phyloP scores from a whole-genome alignment of 1,140 invertebrate species.

The Tetramorium parvispinum region DNA sequence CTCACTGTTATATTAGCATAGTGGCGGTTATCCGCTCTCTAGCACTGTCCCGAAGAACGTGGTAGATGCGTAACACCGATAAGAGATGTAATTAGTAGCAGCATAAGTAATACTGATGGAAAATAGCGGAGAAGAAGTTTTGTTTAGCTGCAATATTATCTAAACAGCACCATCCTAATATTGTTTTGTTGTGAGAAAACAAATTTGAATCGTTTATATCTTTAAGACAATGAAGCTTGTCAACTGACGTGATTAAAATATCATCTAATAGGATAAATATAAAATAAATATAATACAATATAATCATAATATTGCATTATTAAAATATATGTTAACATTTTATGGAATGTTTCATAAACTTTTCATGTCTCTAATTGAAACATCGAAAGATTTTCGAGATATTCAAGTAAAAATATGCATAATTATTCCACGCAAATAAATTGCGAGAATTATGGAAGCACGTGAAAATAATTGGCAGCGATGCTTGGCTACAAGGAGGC shows the following conservation, averaged over 20 bases:
- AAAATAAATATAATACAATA: neutral
- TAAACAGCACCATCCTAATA: neutral
- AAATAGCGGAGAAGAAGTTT: slow-evolving; percentile 17
- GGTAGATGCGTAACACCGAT: slow-evolving; percentile 36
- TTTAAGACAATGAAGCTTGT: neutral
- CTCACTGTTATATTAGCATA: slow-evolving; percentile 7
- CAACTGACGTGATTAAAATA: neutral
- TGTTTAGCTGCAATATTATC: slow-evolving; percentile 30
- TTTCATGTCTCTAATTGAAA: neutral
- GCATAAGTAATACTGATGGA: neutral
- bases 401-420: neutral
- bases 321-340: neutral
- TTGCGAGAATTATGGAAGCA: neutral
- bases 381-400: neutral
- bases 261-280: neutral
- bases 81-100: slow-evolving; percentile 39
- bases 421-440: neutral
- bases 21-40: slow-evolving; percentile 7
- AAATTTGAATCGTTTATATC: neutral
- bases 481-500: neutral
- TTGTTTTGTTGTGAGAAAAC: neutral
- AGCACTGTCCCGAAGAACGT: neutral
- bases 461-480: neutral
- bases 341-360: neutral
- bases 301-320: neutral